Evolutionary conservation across 1,140 invertebrate genomes (phyloP).

Genomic region (Megalopta genalis): DNA sequence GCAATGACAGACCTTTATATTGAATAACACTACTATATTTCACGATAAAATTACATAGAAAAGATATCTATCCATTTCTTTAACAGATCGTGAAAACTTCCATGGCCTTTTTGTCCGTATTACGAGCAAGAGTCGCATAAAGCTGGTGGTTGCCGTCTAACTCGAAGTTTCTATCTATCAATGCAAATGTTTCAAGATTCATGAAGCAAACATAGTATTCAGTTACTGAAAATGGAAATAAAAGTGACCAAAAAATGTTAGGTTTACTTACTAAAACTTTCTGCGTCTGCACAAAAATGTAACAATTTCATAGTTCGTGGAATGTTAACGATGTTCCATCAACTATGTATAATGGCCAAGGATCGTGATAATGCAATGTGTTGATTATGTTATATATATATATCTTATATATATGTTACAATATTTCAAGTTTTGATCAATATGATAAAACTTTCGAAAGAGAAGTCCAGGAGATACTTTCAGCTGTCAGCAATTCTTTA

Average conservation of each 20-base stretch:
- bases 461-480: no score
- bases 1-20: neutral
- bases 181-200: neutral
- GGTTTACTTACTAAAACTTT: neutral
- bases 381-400: no score
- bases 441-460: no score
- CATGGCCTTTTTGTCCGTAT: constrained; percentile 57
- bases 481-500: no score
- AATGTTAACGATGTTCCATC: no score
- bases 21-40: neutral
- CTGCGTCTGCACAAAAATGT: neutral
- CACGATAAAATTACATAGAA: neutral
- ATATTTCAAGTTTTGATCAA: no score
- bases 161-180: no score
- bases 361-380: no score
- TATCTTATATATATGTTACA: no score
- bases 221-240: neutral
- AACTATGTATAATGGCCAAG: no score
- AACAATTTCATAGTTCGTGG: no score
- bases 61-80: neutral
- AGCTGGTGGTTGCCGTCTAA: neutral
- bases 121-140: constrained; percentile 25
- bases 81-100: constrained; percentile 56
- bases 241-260: neutral
- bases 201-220: neutral